Conservation (phyloP, 1,140 invertebrate species). For the Heliothis virescens region DNA sequence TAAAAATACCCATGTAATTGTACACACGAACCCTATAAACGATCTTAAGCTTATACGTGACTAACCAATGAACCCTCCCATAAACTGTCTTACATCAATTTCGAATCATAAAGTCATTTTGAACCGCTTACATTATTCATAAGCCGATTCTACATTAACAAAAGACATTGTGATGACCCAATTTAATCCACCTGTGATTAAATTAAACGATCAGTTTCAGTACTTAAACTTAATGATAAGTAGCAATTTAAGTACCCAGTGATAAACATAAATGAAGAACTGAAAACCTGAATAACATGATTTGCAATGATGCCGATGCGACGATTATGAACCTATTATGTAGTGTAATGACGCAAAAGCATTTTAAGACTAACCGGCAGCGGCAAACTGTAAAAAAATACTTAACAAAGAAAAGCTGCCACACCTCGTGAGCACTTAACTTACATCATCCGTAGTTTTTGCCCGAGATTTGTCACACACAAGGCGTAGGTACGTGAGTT, state of each 20-base stretch:
- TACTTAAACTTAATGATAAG: slow-evolving; percentile 35
- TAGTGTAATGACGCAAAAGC: slow-evolving; percentile 67
- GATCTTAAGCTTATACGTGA: background rate
- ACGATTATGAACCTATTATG: slow-evolving; percentile 62
- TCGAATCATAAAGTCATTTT: slow-evolving; percentile 36
- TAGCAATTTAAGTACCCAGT: slow-evolving; percentile 47
- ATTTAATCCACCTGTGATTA: slow-evolving; percentile 42
- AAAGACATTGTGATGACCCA: slow-evolving; percentile 18
- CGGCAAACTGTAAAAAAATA: background rate
- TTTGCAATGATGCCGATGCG: slow-evolving; percentile 58
- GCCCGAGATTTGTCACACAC: slow-evolving; percentile 7
- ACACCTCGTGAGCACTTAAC: slow-evolving; percentile 7
- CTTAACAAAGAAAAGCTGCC: background rate
- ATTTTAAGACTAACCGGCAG: slow-evolving; percentile 55
- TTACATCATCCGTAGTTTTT: slow-evolving; percentile 2
- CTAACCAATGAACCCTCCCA: slow-evolving; percentile 15
- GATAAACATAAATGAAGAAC: slow-evolving; percentile 51
- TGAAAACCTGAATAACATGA: slow-evolving; percentile 59
- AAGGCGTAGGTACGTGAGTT: background rate
- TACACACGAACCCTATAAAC: slow-evolving; percentile 9
- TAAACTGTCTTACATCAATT: slow-evolving; percentile 34
- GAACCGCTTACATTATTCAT: slow-evolving; percentile 36
- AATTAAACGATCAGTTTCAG: slow-evolving; percentile 31
- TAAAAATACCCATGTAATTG: slow-evolving; percentile 35
- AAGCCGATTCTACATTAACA: slow-evolving; percentile 22